phyloP scores from a whole-genome alignment of 2,797 vertebrate species.

The Chanos chanos region DNA sequence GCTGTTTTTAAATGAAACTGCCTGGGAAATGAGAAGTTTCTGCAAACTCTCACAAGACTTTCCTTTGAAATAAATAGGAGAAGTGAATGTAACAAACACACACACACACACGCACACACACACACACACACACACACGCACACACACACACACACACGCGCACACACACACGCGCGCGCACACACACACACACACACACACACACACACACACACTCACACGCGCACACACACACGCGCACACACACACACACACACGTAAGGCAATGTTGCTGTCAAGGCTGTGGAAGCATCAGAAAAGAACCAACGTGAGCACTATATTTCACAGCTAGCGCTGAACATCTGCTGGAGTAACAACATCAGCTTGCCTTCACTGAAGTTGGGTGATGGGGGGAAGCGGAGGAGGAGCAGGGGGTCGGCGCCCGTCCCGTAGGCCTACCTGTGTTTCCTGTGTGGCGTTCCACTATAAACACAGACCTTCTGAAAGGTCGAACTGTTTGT shows the following conservation, averaged over 20 bases:
- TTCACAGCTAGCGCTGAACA: constrained; percentile 36
- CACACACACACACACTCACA: constrained; percentile 1
- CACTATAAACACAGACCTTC: constrained; percentile 53
- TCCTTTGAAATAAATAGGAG: constrained; percentile 4
- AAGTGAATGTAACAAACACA: background rate
- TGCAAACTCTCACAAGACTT: background rate
- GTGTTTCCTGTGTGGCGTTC: constrained; percentile 54
- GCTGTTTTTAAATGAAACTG: constrained; percentile 53
- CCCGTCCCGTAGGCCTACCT: constrained; percentile 39
- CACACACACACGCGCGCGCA: no score
- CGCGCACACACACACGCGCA: constrained; percentile 3
- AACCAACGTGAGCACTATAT: constrained; percentile 27
- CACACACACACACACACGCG: no score
- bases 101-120: background rate
- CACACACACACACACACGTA: constrained; percentile 7
- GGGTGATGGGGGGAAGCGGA: constrained; percentile 2
- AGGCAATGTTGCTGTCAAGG: background rate
- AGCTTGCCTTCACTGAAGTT: constrained; percentile 53
- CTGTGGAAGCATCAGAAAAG: constrained; percentile 21
- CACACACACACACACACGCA: background rate
- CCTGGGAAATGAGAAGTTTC: background rate
- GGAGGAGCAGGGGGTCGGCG: background rate
- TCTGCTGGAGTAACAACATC: constrained; percentile 48
- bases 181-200: no score
- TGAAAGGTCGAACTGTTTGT: constrained; percentile 67